Evolutionary conservation across 1,140 invertebrate species (phyloP).

Genomic region (Lucilia cuprina): DNA sequence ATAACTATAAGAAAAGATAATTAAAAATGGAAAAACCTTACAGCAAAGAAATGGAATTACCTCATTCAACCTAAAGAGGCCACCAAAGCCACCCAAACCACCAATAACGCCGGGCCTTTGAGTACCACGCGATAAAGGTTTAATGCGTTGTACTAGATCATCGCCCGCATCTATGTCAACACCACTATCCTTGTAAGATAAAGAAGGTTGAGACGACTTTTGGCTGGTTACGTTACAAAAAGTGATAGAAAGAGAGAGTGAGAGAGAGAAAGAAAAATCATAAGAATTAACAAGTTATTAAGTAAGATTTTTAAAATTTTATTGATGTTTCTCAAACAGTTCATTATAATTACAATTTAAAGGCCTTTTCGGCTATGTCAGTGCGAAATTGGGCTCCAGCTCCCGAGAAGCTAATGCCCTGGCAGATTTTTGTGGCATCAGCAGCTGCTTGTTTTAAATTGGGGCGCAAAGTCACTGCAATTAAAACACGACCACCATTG

Average conservation of each 20-base stretch:
- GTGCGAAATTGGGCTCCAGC: slow-evolving; percentile 76
- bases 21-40: not conserved
- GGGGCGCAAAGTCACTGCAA: slow-evolving; percentile 75
- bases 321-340: not conserved
- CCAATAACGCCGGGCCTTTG: slow-evolving; percentile 78
- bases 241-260: not conserved
- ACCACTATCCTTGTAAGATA: slow-evolving; percentile 92
- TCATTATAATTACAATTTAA: slow-evolving; percentile 72
- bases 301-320: slow-evolving; percentile 9
- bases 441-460: slow-evolving; percentile 76
- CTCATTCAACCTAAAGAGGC: slow-evolving; percentile 81
- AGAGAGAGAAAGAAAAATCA: not conserved
- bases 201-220: slow-evolving; percentile 46
- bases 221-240: not conserved
- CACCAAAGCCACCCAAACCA: slow-evolving; percentile 90
- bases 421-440: slow-evolving; percentile 73
- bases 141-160: slow-evolving; percentile 82
- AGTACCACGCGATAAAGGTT: slow-evolving; percentile 75
- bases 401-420: slow-evolving; percentile 81
- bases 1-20: slow-evolving; percentile 57
- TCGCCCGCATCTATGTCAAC: slow-evolving; percentile 94
- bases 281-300: not conserved
- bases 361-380: slow-evolving; percentile 89
- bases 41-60: slow-evolving; percentile 44
- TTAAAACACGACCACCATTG: slow-evolving; percentile 91